These are phyloP conservation scores for Poecile atricapillus DNA, from an alignment of 2,113 vertebrate species.

Conservation along the genomic window DNA sequence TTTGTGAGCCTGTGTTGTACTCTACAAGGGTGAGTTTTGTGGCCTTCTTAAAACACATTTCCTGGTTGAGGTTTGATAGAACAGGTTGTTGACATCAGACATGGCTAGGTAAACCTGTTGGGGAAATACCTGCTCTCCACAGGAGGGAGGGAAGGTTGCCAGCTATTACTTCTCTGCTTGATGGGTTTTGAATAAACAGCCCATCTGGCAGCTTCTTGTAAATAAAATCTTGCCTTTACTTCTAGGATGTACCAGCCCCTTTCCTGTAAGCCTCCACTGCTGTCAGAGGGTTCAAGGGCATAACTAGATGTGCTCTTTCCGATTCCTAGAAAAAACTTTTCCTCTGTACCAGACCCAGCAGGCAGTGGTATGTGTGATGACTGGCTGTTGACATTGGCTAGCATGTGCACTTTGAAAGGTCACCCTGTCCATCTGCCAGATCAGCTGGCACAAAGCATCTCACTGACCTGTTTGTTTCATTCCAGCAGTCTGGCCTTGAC, in stretches of 20 bases:
- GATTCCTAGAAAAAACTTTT: background rate
- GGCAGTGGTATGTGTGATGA: background rate
- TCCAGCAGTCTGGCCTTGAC: background rate
- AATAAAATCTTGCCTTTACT: background rate
- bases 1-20: background rate
- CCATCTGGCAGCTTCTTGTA: background rate
- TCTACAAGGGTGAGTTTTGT: accelerated
- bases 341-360: background rate
- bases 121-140: background rate
- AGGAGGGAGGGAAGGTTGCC: background rate
- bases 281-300: background rate
- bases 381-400: background rate
- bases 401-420: background rate
- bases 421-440: background rate
- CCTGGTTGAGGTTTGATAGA: background rate
- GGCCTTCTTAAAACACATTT: accelerated
- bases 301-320: background rate
- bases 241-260: background rate
- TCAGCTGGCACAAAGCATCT: background rate
- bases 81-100: background rate
- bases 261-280: background rate
- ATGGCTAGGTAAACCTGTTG: background rate
- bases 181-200: background rate
- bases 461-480: slow-evolving; percentile 34
- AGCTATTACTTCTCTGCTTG: background rate